Conservation (phyloP, 2,797 vertebrate species). For the Sardinella longiceps region DNA sequence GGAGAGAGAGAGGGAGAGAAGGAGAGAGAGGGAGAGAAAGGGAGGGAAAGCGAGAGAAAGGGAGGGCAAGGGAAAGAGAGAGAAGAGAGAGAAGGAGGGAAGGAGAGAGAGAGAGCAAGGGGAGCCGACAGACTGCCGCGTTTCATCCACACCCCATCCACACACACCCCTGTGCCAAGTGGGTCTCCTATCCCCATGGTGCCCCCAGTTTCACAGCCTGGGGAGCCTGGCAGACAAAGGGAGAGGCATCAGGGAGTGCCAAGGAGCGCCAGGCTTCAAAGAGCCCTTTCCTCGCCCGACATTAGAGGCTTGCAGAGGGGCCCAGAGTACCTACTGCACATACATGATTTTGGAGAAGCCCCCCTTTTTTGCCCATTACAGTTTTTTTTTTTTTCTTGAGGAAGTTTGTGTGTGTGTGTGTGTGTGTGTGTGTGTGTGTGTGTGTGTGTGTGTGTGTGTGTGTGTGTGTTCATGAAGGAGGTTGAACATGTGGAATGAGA, state of each 20-base stretch:
- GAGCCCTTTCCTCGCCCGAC: constrained; percentile 55
- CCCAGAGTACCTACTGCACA: constrained; percentile 48
- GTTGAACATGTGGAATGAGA: not conserved
- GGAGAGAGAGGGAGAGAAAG: not conserved
- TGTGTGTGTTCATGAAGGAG: not conserved
- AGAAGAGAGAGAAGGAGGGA: not conserved
- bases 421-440: constrained; percentile 1
- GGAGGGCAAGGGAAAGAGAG: not conserved
- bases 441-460: not conserved
- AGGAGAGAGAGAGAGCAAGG: constrained; percentile 36
- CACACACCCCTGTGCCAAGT: constrained; percentile 65
- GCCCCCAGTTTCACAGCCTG: constrained; percentile 50
- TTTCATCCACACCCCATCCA: constrained; percentile 63
- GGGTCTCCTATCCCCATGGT: constrained; percentile 68
- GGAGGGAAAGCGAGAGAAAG: not conserved
- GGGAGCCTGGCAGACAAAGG: constrained; percentile 62
- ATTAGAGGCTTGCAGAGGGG: constrained; percentile 53
- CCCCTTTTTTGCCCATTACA: constrained; percentile 50
- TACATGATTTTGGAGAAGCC: constrained; percentile 45
- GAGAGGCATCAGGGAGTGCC: constrained; percentile 50
- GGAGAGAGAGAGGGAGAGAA: not conserved
- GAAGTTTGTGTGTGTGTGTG: constrained; percentile 2
- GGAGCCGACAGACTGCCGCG: constrained; percentile 71
- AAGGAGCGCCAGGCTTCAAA: constrained; percentile 53
- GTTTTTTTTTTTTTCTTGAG: constrained; percentile 27